phyloP scores from a whole-genome alignment of 2,113 vertebrate genomes.

The Nannobrachium achirus region DNA sequence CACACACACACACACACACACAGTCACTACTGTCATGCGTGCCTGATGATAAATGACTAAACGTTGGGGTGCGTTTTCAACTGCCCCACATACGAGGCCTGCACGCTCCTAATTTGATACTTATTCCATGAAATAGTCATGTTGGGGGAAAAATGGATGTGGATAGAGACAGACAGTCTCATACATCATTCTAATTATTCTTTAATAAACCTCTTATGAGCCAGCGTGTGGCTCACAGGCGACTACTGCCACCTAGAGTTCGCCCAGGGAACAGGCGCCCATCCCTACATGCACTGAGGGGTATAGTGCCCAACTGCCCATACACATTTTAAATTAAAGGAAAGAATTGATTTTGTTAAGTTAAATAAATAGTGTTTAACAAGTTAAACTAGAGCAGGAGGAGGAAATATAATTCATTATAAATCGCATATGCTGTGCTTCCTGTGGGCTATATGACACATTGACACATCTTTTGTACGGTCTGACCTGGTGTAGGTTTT shows the following conservation, averaged over 20 bases:
- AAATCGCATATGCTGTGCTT: too few relatives aligned
- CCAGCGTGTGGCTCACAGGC: slow-evolving; percentile 44
- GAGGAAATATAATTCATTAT: slow-evolving; percentile 7
- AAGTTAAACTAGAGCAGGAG: slow-evolving; percentile 45
- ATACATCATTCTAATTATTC: slow-evolving; percentile 81
- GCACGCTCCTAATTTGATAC: slow-evolving; percentile 73
- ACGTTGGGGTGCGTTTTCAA: slow-evolving; percentile 69
- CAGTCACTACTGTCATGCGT: slow-evolving; percentile 41
- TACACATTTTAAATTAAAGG: slow-evolving; percentile 47
- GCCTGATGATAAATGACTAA: slow-evolving; percentile 78
- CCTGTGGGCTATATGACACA: too few relatives aligned
- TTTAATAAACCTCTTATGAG: slow-evolving; percentile 75
- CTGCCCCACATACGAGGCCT: slow-evolving; percentile 72
- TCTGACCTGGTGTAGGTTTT: too few relatives aligned
- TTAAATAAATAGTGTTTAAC: slow-evolving; percentile 60
- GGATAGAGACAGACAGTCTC: slow-evolving; percentile 79
- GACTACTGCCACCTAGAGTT: slow-evolving; percentile 83
- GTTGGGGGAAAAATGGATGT: slow-evolving; percentile 75
- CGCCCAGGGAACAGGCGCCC: slow-evolving; percentile 11
- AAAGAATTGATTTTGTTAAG: slow-evolving; percentile 44
- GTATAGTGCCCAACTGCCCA: slow-evolving; percentile 4
- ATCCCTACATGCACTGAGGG: slow-evolving; percentile 27
- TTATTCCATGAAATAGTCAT: slow-evolving; percentile 78
- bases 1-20: slow-evolving; percentile 12
- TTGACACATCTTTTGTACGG: too few relatives aligned